These are phyloP conservation scores for Triplophysa yarkandensis DNA, from an alignment of 2,797 vertebrate genomes.

Conservation along the genomic window DNA sequence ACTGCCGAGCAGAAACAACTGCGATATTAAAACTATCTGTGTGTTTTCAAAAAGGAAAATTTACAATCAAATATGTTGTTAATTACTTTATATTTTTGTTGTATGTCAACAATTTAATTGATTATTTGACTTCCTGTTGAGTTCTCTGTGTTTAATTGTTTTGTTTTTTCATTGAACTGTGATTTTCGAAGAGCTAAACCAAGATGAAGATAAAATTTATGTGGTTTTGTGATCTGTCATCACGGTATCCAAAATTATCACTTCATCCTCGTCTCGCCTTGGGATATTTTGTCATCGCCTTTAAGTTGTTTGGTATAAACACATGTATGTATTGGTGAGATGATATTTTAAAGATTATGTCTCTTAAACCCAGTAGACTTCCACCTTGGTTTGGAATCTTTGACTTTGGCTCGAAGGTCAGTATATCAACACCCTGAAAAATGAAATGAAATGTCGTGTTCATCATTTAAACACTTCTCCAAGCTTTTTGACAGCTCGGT, in stretches of 20 bases:
- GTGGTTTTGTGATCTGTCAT: background rate
- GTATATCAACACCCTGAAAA: no score
- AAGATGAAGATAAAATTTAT: background rate
- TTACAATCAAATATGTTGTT: background rate
- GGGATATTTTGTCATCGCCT: slow-evolving; percentile 5
- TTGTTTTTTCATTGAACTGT: background rate
- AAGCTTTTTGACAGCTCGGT: background rate
- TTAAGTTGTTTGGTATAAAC: slow-evolving; percentile 27
- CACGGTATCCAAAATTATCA: background rate
- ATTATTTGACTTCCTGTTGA: background rate
- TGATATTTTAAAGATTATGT: background rate
- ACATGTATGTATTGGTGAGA: background rate
- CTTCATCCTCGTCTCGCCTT: background rate
- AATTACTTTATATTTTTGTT: background rate
- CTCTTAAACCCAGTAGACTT: background rate
- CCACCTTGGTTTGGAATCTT: no score
- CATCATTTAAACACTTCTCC: background rate
- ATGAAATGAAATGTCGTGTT: background rate
- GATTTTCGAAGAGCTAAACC: background rate
- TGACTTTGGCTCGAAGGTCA: no score
- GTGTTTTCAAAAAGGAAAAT: no score
- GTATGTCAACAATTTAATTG: background rate
- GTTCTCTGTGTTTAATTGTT: background rate
- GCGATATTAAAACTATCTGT: background rate
- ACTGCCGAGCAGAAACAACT: no score